These are phyloP conservation scores for Heliocidaris erythrogramma DNA, from an alignment of 35 echinoderm and acorn worm species.

Conservation along the genomic window DNA sequence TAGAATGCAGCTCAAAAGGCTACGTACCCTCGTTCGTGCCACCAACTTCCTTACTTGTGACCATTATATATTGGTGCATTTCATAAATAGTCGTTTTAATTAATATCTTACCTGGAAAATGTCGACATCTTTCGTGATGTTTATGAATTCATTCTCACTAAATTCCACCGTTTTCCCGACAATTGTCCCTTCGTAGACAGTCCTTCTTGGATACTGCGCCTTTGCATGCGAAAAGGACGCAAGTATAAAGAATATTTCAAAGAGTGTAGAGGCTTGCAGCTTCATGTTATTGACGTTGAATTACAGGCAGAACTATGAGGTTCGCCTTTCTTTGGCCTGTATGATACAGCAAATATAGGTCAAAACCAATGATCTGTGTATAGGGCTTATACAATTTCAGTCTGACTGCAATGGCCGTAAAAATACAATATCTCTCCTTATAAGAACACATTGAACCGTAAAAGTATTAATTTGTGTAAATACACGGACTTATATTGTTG, in stretches of 20 bases:
- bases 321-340: too few relatives aligned
- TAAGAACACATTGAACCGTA: neutral
- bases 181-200: neutral
- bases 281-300: neutral
- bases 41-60: too few relatives aligned
- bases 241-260: neutral
- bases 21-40: too few relatives aligned
- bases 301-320: neutral
- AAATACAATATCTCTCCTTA: too few relatives aligned
- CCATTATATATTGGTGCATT: too few relatives aligned
- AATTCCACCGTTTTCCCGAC: neutral
- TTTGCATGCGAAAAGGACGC: neutral
- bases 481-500: too few relatives aligned
- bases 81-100: too few relatives aligned
- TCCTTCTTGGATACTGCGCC: neutral
- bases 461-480: neutral
- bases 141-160: slow-evolving; percentile 21
- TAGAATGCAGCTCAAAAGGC: too few relatives aligned
- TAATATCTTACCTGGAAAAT: slow-evolving; percentile 16
- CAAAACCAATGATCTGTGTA: too few relatives aligned
- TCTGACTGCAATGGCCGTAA: too few relatives aligned
- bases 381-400: too few relatives aligned
- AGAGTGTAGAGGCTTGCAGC: neutral
- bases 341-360: too few relatives aligned
- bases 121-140: slow-evolving; percentile 37